Base-by-base conservation (phyloP, 2,888 invertebrate genomes). In the Formica aserva region DNA sequence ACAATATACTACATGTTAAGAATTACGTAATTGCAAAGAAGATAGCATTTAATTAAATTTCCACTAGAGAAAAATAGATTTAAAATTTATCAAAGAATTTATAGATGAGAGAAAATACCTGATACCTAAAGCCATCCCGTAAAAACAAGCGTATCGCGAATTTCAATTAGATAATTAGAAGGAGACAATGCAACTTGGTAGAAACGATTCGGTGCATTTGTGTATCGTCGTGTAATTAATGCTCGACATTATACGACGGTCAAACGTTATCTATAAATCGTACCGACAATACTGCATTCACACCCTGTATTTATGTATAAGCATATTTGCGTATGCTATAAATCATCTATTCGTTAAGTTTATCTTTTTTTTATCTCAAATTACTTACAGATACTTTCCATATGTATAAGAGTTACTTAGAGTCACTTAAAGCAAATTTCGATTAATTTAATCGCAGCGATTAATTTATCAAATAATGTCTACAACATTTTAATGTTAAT, bases 241-340 rank as follows among this genome's bases (percentile, higher is more conserved):
- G 60, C 55, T 63, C 72, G 84, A 77, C 76, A 84, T 85, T 81
- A 82, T 77, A 78, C 55, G 83, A 75, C 82, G 78, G 63, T 85
- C 35, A 67, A 72, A 86, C 66, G 75, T 82, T 63, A 52, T 71
- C 87, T 80, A 35, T 6, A 86, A 85, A 72, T 86, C 84, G 63
- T 83, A 86, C 84, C 85, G 88, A 88, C 91, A 87, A 90, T 91
- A 89, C 86, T 90, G 91, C 90, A 86, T 85, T 89, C 88, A 81
- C 91, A 91, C 88, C 88, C 91, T 91, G 87, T 89, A 88, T 89
- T 86, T 88, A 84, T 66, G 72, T 86, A 72, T 77, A 89, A 90
- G 90, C 90, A 90, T 86, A 69, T 84, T 87, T 82, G 87, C 82
- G 84, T 82, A 67, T 85, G 87, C 83, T 84, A 75, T 65, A 75